phyloP scores from a whole-genome alignment of 2,888 invertebrate genomes.

The Junonia oenone region DNA sequence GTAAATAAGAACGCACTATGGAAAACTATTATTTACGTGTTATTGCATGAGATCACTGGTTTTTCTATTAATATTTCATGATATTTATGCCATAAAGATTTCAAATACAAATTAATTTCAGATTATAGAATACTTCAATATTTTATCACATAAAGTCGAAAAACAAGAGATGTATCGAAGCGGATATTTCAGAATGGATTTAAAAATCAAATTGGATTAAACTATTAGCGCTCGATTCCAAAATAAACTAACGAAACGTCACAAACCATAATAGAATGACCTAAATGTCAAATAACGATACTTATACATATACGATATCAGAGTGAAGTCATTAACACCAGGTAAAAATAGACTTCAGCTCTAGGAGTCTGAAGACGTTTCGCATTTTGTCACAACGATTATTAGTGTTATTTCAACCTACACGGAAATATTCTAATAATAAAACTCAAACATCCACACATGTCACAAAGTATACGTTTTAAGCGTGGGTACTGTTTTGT shows the following conservation, averaged over 20 bases:
- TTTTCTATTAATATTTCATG: background rate
- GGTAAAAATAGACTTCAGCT: slow-evolving; percentile 51
- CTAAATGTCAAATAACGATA: slow-evolving; percentile 58
- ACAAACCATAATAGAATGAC: slow-evolving; percentile 51
- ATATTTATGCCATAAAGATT: background rate
- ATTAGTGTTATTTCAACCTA: slow-evolving; percentile 39
- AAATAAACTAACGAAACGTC: slow-evolving; percentile 33
- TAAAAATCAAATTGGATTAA: background rate
- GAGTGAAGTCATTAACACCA: slow-evolving; percentile 62
- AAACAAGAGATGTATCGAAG: background rate
- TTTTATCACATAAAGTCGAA: background rate
- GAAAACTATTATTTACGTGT: background rate
- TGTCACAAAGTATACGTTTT: background rate
- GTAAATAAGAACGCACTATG: background rate
- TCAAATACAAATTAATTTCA: background rate
- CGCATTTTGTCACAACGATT: slow-evolving; percentile 1
- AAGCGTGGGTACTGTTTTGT: background rate
- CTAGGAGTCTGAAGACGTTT: slow-evolving; percentile 16
- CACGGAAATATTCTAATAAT: slow-evolving; percentile 36
- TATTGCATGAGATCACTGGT: background rate
- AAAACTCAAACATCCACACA: background rate
- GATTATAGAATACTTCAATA: background rate
- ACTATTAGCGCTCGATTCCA: slow-evolving; percentile 3
- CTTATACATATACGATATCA: slow-evolving; percentile 17
- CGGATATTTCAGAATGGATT: background rate